phyloP scores from a whole-genome alignment of 2,888 invertebrate genomes.

The Rhagonycha fulva region DNA sequence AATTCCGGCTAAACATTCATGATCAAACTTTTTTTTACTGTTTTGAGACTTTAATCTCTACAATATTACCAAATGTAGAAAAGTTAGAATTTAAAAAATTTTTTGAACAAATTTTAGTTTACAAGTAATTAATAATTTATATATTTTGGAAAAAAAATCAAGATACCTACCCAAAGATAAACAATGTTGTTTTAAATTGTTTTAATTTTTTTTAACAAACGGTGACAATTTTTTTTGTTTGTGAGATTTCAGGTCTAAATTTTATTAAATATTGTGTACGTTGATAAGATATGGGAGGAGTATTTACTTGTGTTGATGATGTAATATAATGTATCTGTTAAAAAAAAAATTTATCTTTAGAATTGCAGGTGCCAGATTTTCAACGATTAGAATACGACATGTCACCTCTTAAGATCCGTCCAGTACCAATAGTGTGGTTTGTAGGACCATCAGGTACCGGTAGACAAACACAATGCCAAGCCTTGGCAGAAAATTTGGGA shows the following conservation, averaged over 20 bases:
- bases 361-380: constrained; percentile 37
- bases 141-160: neutral
- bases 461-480: constrained; percentile 40
- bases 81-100: too few relatives aligned
- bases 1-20: too few relatives aligned
- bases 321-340: constrained; percentile 20
- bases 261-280: neutral
- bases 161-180: neutral
- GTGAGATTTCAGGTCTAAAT: neutral
- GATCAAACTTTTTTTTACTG: too few relatives aligned
- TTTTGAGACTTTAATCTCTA: too few relatives aligned
- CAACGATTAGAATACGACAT: constrained; percentile 47
- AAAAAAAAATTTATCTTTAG: neutral
- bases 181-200: neutral
- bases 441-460: constrained; percentile 52
- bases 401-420: constrained; percentile 49
- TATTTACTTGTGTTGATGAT: constrained; percentile 36
- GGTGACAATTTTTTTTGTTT: neutral
- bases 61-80: too few relatives aligned
- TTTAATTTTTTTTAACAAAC: neutral
- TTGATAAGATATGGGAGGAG: constrained; percentile 31
- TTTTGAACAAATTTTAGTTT: too few relatives aligned
- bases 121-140: too few relatives aligned
- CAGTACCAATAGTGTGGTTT: constrained; percentile 59
- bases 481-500: constrained; percentile 38